These are phyloP conservation scores for Patella depressa DNA, from an alignment of 2,888 invertebrate genomes.

Conservation along the genomic window DNA sequence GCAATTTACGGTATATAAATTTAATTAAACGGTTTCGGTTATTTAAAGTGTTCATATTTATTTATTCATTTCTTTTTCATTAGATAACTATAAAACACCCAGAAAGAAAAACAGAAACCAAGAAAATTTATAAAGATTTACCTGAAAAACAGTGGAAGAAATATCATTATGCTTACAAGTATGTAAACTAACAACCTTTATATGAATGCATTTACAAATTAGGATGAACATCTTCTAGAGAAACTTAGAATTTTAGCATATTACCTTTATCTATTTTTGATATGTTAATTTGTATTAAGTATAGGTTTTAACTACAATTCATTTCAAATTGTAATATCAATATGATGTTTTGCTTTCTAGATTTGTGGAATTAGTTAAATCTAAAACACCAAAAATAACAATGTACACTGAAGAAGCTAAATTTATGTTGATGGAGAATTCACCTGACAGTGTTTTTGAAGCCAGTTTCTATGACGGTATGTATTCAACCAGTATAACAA, in stretches of 20 bases:
- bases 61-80: not conserved
- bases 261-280: too few species aligned
- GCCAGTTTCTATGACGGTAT: constrained; percentile 66
- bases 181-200: constrained; percentile 1
- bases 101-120: constrained; percentile 51
- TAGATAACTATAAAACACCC: constrained; percentile 57
- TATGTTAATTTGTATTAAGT: too few species aligned
- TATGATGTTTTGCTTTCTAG: constrained; percentile 68
- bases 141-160: constrained; percentile 92
- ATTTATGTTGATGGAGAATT: constrained; percentile 93
- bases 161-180: constrained; percentile 84
- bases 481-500: constrained; percentile 16
- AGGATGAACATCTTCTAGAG: too few species aligned
- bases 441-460: constrained; percentile 72
- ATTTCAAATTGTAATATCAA: too few species aligned
- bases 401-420: constrained; percentile 87
- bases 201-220: too few species aligned
- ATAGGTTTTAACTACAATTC: too few species aligned
- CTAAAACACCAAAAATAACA: constrained; percentile 94
- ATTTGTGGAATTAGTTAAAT: constrained; percentile 89
- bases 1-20: too few species aligned
- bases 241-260: too few species aligned
- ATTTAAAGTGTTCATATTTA: too few species aligned
- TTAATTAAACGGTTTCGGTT: too few species aligned
- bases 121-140: constrained; percentile 79